These are phyloP conservation scores for Nothocercus julius DNA, from an alignment of 2,113 vertebrate species.

Conservation along the genomic window DNA sequence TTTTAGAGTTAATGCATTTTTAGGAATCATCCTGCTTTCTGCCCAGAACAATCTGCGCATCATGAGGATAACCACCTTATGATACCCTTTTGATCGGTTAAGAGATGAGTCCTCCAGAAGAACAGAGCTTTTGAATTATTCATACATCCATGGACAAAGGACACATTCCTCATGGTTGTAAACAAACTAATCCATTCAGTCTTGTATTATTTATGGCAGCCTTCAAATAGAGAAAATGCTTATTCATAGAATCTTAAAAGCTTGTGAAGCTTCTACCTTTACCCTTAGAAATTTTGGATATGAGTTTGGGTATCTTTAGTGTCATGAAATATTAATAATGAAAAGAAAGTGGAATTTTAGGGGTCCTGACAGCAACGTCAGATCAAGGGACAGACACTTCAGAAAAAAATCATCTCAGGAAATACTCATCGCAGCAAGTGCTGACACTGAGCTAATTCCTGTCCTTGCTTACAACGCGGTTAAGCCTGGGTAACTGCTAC, in stretches of 20 bases:
- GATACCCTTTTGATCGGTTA: background rate
- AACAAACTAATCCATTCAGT: background rate
- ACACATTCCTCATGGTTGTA: background rate
- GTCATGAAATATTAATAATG: background rate
- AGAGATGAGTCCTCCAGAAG: background rate
- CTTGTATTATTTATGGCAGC: conserved; percentile 34
- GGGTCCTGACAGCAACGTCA: background rate
- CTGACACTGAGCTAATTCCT: background rate
- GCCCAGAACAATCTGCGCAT: background rate
- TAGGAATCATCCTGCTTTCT: background rate
- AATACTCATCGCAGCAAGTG: background rate
- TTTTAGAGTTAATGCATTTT: background rate
- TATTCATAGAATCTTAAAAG: background rate
- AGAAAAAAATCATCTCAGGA: background rate
- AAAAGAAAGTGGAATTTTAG: background rate
- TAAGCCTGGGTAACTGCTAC: background rate
- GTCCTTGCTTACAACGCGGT: background rate
- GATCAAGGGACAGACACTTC: background rate
- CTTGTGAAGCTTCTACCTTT: background rate
- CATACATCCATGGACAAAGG: conserved; percentile 6
- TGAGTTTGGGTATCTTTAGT: background rate
- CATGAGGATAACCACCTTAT: background rate
- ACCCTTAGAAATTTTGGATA: background rate
- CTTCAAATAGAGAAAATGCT: background rate
- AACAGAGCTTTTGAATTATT: conserved; percentile 40